Percentiles rank a stretch among this genome's conserved stretches.
phyloP scores from a whole-genome alignment of 2,797 vertebrate genomes.

The Pogoniulus pusillus region DNA sequence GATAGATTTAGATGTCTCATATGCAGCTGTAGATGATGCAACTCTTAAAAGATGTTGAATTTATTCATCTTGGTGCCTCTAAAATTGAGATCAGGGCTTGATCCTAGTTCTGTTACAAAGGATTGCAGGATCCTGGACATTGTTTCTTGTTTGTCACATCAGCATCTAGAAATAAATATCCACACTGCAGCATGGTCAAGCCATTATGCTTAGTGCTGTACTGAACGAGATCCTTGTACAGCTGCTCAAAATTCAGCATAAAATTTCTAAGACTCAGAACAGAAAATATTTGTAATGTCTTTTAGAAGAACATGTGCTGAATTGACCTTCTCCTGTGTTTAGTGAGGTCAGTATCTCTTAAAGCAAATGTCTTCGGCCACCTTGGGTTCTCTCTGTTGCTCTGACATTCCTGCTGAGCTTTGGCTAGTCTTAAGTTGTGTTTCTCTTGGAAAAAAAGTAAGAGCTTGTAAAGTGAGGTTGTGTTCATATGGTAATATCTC shows the following conservation, averaged over 20 bases:
- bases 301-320: not conserved
- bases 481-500: not conserved
- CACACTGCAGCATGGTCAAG: not conserved
- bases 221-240: not conserved
- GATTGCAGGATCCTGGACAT: not conserved
- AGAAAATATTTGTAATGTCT: not conserved
- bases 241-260: not conserved
- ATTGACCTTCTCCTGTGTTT: not conserved
- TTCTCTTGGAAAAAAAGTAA: not conserved
- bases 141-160: not conserved
- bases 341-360: not conserved
- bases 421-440: not conserved
- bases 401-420: not conserved
- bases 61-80: not conserved
- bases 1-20: not conserved
- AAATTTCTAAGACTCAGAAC: not conserved
- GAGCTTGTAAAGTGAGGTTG: not conserved
- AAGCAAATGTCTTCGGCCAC: not conserved
- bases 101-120: not conserved
- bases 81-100: not conserved
- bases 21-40: not conserved
- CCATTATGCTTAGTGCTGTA: not conserved
- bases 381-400: not conserved
- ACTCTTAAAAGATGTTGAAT: not conserved
- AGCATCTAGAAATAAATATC: not conserved